These are phyloP conservation scores for Eumerus sabulonum DNA, from an alignment of 2,888 invertebrate genomes.

Conservation along the genomic window DNA sequence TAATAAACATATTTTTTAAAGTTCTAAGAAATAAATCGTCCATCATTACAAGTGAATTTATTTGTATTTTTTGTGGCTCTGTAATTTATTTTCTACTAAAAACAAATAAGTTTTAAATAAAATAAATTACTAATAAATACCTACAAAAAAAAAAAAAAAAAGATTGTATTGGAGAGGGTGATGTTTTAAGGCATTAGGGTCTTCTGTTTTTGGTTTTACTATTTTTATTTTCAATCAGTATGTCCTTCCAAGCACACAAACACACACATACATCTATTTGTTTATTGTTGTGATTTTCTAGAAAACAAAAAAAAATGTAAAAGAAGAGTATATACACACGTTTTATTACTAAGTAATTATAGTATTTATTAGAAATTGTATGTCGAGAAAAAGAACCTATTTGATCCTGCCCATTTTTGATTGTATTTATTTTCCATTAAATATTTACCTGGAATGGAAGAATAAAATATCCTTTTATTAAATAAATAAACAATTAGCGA, in stretches of 20 bases:
- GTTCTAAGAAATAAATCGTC: slow-evolving; percentile 62
- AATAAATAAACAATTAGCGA: slow-evolving; percentile 51
- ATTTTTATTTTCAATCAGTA: slow-evolving; percentile 58
- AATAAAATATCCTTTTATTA: slow-evolving; percentile 25
- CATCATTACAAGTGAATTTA: slow-evolving; percentile 68
- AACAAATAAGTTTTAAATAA: too few species aligned
- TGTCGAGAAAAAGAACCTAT: slow-evolving; percentile 15
- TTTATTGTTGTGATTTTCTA: slow-evolving; percentile 68
- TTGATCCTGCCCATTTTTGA: too few species aligned
- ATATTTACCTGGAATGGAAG: slow-evolving; percentile 51
- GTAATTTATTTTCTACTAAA: slow-evolving; percentile 58
- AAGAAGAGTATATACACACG: slow-evolving; percentile 43
- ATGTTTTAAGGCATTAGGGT: slow-evolving; percentile 43
- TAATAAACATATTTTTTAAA: slow-evolving; percentile 47
- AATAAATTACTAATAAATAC: slow-evolving; percentile 8
- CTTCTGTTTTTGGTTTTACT: slow-evolving; percentile 10
- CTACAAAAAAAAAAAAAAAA: slow-evolving; percentile 23
- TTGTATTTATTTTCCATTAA: too few species aligned
- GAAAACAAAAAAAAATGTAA: slow-evolving; percentile 35
- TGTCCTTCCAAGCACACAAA: slow-evolving; percentile 63
- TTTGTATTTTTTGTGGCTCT: slow-evolving; percentile 62
- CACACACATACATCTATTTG: slow-evolving; percentile 62
- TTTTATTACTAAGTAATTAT: too few species aligned
- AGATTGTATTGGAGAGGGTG: background rate
- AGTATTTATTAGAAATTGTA: too few species aligned